Conservation (phyloP, 30 jellyfish, hydroid and myxozoan genomes). For the Turritopsis dohrnii region DNA sequence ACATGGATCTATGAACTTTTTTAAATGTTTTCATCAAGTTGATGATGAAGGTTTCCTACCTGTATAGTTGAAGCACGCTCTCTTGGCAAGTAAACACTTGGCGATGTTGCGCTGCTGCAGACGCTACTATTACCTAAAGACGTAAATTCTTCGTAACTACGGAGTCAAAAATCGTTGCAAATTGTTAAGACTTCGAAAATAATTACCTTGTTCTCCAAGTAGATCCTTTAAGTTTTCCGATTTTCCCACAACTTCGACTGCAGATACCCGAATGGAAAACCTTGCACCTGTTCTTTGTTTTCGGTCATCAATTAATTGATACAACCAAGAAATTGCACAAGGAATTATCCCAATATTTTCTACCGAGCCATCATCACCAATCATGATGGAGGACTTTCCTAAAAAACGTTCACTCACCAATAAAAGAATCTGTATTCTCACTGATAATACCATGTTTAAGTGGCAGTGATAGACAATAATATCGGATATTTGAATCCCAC, state of each 20-base stretch:
- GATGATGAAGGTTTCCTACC: constrained; percentile 30
- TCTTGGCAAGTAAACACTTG: constrained; percentile 74
- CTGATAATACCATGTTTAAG: too few relatives aligned
- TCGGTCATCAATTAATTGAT: constrained; percentile 86
- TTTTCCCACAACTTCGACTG: constrained; percentile 83
- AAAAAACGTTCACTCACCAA: constrained; percentile 42
- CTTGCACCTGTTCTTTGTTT: constrained; percentile 96
- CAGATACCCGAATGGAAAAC: constrained; percentile 88
- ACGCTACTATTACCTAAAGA: constrained; percentile 61
- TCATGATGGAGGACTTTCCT: constrained; percentile 84
- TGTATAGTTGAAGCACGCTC: constrained; percentile 81
- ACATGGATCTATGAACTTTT: neutral
- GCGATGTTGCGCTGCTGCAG: constrained; percentile 56
- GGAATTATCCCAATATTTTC: constrained; percentile 81
- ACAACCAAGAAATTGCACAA: constrained; percentile 89
- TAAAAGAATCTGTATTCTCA: neutral
- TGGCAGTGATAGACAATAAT: too few relatives aligned
- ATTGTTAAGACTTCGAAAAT: too few relatives aligned
- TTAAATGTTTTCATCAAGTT: neutral
- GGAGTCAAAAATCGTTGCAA: too few relatives aligned
- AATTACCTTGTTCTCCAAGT: constrained; percentile 74
- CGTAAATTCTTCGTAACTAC: too few relatives aligned
- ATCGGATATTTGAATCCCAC: too few relatives aligned
- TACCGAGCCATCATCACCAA: constrained; percentile 61
- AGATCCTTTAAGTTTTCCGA: constrained; percentile 86